phyloP scores from a whole-genome alignment of 2,113 vertebrate genomes.

The Psophia crepitans region DNA sequence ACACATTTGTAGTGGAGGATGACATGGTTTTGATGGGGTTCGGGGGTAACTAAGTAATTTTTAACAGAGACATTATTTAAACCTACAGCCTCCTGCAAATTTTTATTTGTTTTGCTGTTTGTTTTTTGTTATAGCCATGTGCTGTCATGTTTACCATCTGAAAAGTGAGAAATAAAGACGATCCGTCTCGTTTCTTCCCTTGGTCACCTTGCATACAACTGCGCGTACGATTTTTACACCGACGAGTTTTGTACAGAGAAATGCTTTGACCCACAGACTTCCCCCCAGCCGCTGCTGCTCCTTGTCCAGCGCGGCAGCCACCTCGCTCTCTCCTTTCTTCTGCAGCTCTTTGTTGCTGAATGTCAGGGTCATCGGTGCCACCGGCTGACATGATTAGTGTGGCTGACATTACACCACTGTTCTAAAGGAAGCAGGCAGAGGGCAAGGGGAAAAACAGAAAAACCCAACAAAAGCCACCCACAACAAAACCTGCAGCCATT shows the following conservation, averaged over 20 bases:
- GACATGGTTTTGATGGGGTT: not conserved
- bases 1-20: not conserved
- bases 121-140: not conserved
- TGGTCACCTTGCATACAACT: not conserved
- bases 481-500: not conserved
- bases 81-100: not conserved
- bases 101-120: not conserved
- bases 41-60: not conserved
- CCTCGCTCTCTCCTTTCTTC: not conserved
- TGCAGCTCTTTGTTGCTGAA: constrained; percentile 58
- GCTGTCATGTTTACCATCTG: not conserved
- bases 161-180: not conserved
- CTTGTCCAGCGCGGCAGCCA: not conserved
- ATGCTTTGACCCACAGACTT: not conserved
- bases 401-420: constrained; percentile 53
- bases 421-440: constrained; percentile 35
- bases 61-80: not conserved
- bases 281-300: not conserved
- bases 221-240: not conserved
- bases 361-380: constrained; percentile 56
- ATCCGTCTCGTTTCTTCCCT: not conserved
- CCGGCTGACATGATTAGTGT: constrained; percentile 49
- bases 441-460: not conserved
- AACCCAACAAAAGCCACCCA: not conserved
- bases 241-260: not conserved